phyloP scores from a whole-genome alignment of 2,113 vertebrate species.

The Otis tarda region DNA sequence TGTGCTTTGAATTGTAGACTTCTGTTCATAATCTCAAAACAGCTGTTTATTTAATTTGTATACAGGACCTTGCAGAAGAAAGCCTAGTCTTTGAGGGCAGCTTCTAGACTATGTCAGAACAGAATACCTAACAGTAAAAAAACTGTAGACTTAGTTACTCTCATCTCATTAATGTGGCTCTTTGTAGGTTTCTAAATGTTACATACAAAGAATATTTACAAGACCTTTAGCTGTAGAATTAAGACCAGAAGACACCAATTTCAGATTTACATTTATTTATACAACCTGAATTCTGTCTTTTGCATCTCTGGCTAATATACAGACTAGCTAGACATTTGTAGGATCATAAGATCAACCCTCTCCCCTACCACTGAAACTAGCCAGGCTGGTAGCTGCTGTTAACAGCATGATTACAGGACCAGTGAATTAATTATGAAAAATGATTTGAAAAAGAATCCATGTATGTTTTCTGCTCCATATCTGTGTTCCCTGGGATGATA shows the following conservation, averaged over 20 bases:
- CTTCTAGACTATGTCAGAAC: not conserved
- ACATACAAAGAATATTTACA: not conserved
- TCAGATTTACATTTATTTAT: not conserved
- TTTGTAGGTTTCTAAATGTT: not conserved
- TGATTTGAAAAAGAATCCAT: not conserved
- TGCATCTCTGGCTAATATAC: not conserved
- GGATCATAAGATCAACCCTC: not conserved
- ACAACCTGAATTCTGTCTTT: not conserved
- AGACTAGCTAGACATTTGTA: not conserved
- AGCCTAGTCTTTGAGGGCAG: not conserved
- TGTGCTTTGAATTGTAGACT: not conserved
- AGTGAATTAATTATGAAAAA: not conserved
- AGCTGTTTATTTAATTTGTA: not conserved
- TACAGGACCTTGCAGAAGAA: not conserved
- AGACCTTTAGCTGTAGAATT: not conserved
- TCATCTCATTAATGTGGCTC: not conserved
- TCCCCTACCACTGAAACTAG: not conserved
- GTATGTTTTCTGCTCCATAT: not conserved
- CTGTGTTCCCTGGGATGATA: not conserved
- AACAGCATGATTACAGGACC: not conserved
- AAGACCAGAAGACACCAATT: not conserved
- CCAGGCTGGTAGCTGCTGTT: not conserved
- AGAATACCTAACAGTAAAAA: not conserved
- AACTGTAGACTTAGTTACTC: not conserved
- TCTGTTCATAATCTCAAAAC: not conserved